These are phyloP conservation scores for Trididemnum miniatum DNA, from an alignment of 23 tunicate genomes.

Conservation along the genomic window DNA sequence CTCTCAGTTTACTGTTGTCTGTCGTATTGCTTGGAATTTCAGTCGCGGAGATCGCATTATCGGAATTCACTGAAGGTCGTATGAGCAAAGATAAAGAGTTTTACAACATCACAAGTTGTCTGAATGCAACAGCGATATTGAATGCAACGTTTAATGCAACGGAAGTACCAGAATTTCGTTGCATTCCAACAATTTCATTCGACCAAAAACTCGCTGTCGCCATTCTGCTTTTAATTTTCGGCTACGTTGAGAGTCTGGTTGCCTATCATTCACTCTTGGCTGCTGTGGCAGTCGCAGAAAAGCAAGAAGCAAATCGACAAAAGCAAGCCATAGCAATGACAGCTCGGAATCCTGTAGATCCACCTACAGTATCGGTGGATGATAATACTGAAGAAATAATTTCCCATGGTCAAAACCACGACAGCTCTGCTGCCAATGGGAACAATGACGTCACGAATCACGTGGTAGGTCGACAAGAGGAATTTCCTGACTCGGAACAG, in stretches of 20 bases:
- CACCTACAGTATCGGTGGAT: slow-evolving; percentile 16
- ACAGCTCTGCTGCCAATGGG: neutral
- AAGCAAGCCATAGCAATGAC: neutral
- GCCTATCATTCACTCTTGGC: slow-evolving; percentile 16
- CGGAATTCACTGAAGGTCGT: slow-evolving; percentile 28
- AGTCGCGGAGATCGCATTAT: slow-evolving; percentile 25
- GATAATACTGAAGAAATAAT: slow-evolving; percentile 19
- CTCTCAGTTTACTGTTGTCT: slow-evolving; percentile 20
- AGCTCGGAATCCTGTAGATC: neutral
- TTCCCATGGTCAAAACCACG: neutral
- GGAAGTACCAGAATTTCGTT: neutral
- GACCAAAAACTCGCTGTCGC: slow-evolving; percentile 40
- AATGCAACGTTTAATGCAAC: neutral
- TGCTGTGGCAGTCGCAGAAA: neutral
- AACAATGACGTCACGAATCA: neutral
- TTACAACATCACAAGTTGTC: neutral
- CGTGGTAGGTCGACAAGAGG: neutral
- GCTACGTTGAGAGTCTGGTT: slow-evolving; percentile 25
- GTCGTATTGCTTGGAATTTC: slow-evolving; percentile 45
- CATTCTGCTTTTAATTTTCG: slow-evolving; percentile 10
- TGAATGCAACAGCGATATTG: neutral
- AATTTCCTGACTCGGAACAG: slow-evolving; percentile 56
- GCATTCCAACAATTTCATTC: slow-evolving; percentile 36
- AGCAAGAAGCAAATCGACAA: neutral
- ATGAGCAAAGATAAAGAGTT: neutral